phyloP scores from a whole-genome alignment of 1,140 invertebrate species.

The Ruditapes philippinarum region DNA sequence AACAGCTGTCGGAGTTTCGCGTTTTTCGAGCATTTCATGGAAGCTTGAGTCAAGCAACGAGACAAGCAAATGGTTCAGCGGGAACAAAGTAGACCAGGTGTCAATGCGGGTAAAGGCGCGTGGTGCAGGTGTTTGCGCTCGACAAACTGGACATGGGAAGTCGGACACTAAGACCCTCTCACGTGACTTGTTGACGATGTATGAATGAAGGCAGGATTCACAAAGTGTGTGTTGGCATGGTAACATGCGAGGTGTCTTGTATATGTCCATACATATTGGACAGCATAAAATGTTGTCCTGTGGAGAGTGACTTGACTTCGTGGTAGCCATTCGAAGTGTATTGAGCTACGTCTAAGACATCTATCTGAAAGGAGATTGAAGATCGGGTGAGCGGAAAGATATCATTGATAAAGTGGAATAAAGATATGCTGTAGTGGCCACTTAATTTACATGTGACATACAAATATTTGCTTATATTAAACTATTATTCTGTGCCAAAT shows the following conservation, averaged over 20 bases:
- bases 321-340: conserved; percentile 34
- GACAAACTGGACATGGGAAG: conserved; percentile 58
- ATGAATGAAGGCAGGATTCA: conserved; percentile 61
- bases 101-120: conserved; percentile 62
- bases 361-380: too few relatives aligned
- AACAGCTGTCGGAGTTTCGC: background rate
- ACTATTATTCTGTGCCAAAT: too few relatives aligned
- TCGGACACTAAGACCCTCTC: conserved; percentile 58
- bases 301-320: conserved; percentile 25
- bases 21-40: conserved; percentile 50
- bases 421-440: too few relatives aligned
- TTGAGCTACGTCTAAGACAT: too few relatives aligned
- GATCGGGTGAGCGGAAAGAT: too few relatives aligned
- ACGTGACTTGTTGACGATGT: conserved; percentile 58
- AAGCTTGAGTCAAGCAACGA: conserved; percentile 57
- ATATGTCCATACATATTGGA: conserved; percentile 64
- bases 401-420: too few relatives aligned
- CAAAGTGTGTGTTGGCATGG: conserved; percentile 62
- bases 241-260: conserved; percentile 57
- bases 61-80: conserved; percentile 55
- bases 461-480: too few relatives aligned
- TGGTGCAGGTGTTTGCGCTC: conserved; percentile 50
- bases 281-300: conserved; percentile 60
- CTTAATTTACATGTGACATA: too few relatives aligned
- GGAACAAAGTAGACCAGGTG: conserved; percentile 56